Conservation (phyloP, 2,797 vertebrate genomes). For the Pteronotus mesoamericanus region DNA sequence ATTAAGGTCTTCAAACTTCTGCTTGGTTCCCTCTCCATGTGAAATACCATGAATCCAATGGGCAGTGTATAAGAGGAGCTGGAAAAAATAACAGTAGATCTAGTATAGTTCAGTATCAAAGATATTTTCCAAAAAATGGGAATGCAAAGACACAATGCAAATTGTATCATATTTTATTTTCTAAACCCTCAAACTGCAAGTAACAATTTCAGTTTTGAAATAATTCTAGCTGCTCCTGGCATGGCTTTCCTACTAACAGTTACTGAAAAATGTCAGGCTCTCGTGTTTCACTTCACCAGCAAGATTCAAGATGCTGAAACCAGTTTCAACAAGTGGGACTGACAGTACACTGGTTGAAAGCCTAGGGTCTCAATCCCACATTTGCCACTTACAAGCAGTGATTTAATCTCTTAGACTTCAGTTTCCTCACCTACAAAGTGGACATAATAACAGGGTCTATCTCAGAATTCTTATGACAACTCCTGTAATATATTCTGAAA, state of each 20-base stretch:
- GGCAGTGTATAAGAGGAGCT: background rate
- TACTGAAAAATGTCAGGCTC: background rate
- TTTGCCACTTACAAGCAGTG: background rate
- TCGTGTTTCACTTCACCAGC: background rate
- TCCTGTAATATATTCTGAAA: background rate
- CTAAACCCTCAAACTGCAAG: background rate
- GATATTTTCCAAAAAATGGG: background rate
- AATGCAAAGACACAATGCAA: background rate
- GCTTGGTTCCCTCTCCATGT: background rate
- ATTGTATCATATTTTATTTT: background rate
- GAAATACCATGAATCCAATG: background rate
- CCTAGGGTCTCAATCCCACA: background rate
- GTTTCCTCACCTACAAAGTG: background rate
- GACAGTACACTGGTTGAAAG: background rate
- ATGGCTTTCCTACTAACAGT: background rate
- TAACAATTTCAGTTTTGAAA: background rate
- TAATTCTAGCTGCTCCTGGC: background rate
- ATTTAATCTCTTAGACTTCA: background rate
- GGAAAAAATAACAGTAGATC: background rate
- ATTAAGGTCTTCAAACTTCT: background rate
- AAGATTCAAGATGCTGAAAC: background rate
- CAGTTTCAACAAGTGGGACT: background rate
- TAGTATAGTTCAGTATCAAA: background rate
- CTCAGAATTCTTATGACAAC: background rate
- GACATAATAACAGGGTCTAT: background rate